A percentile compares a stretch with the other conserved stretches of the same genome.
phyloP scores from a whole-genome alignment of 2,888 invertebrate species.

The Herminia tarsipennalis region DNA sequence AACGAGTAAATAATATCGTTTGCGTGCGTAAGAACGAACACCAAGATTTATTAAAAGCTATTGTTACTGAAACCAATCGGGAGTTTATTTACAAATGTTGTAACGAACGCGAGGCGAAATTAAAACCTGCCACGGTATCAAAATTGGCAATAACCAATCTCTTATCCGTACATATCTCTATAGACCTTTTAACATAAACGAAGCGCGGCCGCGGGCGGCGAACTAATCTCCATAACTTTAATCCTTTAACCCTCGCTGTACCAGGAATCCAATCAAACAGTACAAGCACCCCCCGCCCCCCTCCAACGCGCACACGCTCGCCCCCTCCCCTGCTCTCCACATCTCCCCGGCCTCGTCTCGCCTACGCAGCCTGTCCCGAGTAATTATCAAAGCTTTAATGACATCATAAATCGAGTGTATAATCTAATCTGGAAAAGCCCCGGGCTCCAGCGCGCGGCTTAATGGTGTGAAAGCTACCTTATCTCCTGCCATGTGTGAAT shows the following conservation, averaged over 20 bases:
- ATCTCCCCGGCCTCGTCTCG: conserved; percentile 64
- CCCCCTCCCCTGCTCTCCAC: conserved; percentile 33
- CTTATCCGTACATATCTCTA: conserved; percentile 83
- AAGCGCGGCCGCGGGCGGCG: conserved; percentile 82
- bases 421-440: conserved; percentile 87
- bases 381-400: conserved; percentile 87
- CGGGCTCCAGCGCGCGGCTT: conserved; percentile 84
- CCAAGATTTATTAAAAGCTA: conserved; percentile 38
- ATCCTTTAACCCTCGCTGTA: conserved; percentile 84
- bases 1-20: conserved; percentile 36
- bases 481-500: conserved; percentile 86
- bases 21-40: conserved; percentile 35
- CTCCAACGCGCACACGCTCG: conserved; percentile 32
- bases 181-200: conserved; percentile 83
- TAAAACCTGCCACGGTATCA: conserved; percentile 79
- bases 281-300: conserved; percentile 75
- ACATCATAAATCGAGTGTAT: conserved; percentile 86
- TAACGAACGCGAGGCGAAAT: conserved; percentile 63
- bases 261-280: conserved; percentile 86
- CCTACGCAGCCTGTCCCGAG: conserved; percentile 86
- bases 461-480: conserved; percentile 86
- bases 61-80: conserved; percentile 59
- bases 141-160: conserved; percentile 85
- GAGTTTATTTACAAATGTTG: conserved; percentile 54
- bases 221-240: conserved; percentile 86